phyloP scores from a whole-genome alignment of 2,797 vertebrate species.

The Cynodonichthys magdalenae region DNA sequence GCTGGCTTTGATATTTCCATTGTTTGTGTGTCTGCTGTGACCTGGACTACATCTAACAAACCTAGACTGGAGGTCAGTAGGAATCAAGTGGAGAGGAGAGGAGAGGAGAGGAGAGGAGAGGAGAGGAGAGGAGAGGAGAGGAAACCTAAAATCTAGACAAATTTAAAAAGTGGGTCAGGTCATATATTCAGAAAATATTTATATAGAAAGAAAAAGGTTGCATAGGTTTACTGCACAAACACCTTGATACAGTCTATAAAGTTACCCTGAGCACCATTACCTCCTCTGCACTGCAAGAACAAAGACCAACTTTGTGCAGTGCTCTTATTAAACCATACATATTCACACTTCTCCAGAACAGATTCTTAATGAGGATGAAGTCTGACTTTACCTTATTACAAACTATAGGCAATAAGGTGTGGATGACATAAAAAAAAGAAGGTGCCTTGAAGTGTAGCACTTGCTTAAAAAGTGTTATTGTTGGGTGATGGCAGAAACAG shows the following conservation, averaged over 20 bases:
- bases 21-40: conserved; percentile 70
- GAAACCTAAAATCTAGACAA: conserved; percentile 16
- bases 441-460: conserved; percentile 26
- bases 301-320: conserved; percentile 69
- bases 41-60: conserved; percentile 82
- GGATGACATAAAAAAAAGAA: conserved; percentile 21
- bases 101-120: conserved; percentile 17
- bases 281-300: conserved; percentile 71
- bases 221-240: conserved; percentile 19
- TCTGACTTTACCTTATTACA: conserved; percentile 67
- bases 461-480: background rate
- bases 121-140: conserved; percentile 16
- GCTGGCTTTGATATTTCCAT: conserved; percentile 86
- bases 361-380: conserved; percentile 78
- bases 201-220: background rate
- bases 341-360: conserved; percentile 77
- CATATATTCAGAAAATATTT: background rate
- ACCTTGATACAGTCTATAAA: conserved; percentile 60
- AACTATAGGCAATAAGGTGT: conserved; percentile 63
- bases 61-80: conserved; percentile 82
- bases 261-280: conserved; percentile 63
- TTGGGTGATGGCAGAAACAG: background rate
- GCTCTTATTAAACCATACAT: conserved; percentile 73
- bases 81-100: conserved; percentile 62
- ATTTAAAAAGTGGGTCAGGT: conserved; percentile 1